These are phyloP conservation scores for Quadroppia sp. DNA, from an alignment of 2,888 invertebrate species.

Conservation along the genomic window DNA sequence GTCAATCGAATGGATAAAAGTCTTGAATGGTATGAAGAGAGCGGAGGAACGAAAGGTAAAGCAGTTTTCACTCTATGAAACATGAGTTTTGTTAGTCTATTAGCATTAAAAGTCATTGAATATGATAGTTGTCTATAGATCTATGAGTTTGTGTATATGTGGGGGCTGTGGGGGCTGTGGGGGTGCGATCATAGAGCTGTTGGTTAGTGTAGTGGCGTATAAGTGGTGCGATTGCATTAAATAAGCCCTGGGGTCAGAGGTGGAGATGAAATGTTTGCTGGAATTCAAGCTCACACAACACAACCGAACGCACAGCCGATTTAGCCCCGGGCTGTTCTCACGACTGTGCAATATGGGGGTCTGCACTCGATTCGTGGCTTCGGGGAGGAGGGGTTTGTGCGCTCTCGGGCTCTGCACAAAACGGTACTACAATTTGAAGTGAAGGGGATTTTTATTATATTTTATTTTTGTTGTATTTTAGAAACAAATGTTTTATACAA, in stretches of 20 bases:
- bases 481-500: conserved; percentile 6
- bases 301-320: conserved; percentile 21
- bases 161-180: background rate
- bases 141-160: conserved; percentile 17
- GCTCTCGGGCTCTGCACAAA: background rate
- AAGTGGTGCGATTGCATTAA: conserved; percentile 30
- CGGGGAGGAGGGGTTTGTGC: conserved; percentile 24
- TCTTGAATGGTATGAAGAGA: background rate
- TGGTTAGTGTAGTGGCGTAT: conserved; percentile 9
- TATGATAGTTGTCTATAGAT: conserved; percentile 23
- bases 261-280: conserved; percentile 19
- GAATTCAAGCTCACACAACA: background rate
- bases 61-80: conserved; percentile 4
- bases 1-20: conserved; percentile 5
- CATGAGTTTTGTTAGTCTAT: conserved; percentile 25
- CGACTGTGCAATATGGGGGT: conserved; percentile 31
- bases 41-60: conserved; percentile 9
- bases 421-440: conserved; percentile 19
- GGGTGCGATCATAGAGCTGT: conserved; percentile 2
- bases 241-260: conserved; percentile 11
- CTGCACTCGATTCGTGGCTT: conserved; percentile 18
- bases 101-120: conserved; percentile 31
- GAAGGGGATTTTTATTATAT: background rate
- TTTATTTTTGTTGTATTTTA: background rate
- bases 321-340: conserved; percentile 21